Base-by-base conservation (phyloP, 2,113 vertebrate species). In the Rissa tridactyla region DNA sequence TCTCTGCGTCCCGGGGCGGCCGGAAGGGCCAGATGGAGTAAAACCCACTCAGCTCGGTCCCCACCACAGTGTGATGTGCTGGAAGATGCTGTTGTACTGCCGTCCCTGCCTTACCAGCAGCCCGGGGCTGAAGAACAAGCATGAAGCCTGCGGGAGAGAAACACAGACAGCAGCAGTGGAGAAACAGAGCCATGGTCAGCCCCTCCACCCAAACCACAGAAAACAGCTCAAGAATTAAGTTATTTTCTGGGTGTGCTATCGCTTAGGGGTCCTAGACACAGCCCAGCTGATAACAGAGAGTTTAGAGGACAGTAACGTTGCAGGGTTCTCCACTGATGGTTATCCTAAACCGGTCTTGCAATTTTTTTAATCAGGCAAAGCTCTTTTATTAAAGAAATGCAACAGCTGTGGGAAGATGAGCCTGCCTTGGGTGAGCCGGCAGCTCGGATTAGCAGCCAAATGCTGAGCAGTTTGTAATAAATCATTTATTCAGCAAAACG, bases 21-120 rank as follows among this genome's bases (percentile, higher is more conserved):
- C 14, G 29, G 32, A n/a, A 64, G 38, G 66, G 55, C 14, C 47
- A 5, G 36, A 20, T 4, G 44, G 71, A 61, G 17, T 15, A 15
- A 47, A 61, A 52, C 8, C 34, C 2, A 0, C 52, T 25, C 4
- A 6, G 70, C 61, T 82, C 70, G 4, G 76, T 21, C n/a, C 66
- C 36, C 49, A 8, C 2, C 3, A 0, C 30, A 12, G 25, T 0
- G 3, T 2, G 54, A 3, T 8, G 8, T 2, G 2, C 10, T 14
- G 0, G 1, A 10, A 66, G 70, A 5, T 11, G 61, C 42, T 49
- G 46, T 6, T 32, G 49, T 11, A 13, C 8, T 7, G 25, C 64
- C 17, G 22, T 3, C 34, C 2, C 3, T 20, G 60, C 46, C 18
- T 10, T 26, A 29, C 6, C 71, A 13, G 40, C 6, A 32, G 27